Evolutionary conservation across 2,797 vertebrate species (phyloP).

Genomic region (Microtus californicus): DNA sequence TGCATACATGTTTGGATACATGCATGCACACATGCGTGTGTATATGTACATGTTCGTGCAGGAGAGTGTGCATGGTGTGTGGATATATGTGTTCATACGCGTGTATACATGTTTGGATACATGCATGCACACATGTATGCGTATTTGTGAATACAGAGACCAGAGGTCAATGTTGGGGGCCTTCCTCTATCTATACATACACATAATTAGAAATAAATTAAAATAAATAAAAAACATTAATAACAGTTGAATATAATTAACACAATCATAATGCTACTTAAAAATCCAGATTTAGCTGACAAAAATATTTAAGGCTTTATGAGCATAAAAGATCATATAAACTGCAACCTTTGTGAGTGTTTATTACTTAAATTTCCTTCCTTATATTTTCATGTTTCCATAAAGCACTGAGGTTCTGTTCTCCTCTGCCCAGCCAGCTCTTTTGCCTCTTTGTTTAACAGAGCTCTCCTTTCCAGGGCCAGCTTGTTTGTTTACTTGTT

Average conservation of each 20-base stretch:
- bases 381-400: not conserved
- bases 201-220: not conserved
- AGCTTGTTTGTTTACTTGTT: not conserved
- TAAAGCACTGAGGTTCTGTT: not conserved
- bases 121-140: not conserved
- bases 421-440: not conserved
- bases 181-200: not conserved
- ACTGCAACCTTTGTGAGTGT: not conserved
- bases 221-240: constrained; percentile 51
- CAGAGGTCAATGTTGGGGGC: not conserved
- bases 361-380: not conserved
- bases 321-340: not conserved
- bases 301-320: constrained; percentile 54
- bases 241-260: not conserved
- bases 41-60: not conserved
- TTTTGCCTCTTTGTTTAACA: not conserved
- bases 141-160: not conserved
- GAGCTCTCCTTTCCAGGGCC: not conserved
- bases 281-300: constrained; percentile 32
- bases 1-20: too few relatives aligned
- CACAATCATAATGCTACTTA: constrained; percentile 56
- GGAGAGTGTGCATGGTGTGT: not conserved
- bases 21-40: too few relatives aligned
- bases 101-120: too few relatives aligned
- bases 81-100: too few relatives aligned